Conservation (phyloP, 2,888 invertebrate species). For the Cataglyphis cursor region DNA sequence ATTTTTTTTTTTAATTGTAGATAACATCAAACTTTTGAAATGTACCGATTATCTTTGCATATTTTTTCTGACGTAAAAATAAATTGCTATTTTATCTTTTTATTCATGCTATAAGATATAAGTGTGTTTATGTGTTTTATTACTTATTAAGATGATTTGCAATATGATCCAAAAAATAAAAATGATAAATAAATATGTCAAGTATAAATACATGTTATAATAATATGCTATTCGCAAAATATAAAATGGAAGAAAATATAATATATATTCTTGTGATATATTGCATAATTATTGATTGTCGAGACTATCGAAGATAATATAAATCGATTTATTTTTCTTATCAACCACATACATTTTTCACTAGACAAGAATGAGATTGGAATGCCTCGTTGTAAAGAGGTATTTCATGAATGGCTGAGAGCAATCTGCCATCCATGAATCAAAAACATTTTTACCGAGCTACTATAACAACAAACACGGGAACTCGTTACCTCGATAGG, state of each 20-base stretch:
- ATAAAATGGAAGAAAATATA: background rate
- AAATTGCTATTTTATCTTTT: background rate
- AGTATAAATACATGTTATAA: background rate
- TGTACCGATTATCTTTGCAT: background rate
- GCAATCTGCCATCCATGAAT: slow-evolving; percentile 33
- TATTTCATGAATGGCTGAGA: slow-evolving; percentile 51
- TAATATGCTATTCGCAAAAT: background rate
- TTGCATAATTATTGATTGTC: slow-evolving; percentile 25
- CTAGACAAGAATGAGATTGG: slow-evolving; percentile 42
- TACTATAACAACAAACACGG: slow-evolving; percentile 24
- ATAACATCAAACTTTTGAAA: background rate
- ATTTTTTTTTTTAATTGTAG: background rate
- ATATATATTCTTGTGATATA: background rate
- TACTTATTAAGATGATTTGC: background rate
- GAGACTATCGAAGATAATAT: slow-evolving; percentile 30
- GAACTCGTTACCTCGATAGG: slow-evolving; percentile 34
- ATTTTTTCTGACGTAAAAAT: background rate
- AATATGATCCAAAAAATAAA: background rate
- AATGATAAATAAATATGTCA: background rate
- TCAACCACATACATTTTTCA: slow-evolving; percentile 10
- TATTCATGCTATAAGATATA: background rate
- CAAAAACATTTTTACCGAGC: slow-evolving; percentile 47
- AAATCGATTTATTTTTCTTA: slow-evolving; percentile 27
- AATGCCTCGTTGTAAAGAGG: slow-evolving; percentile 54
- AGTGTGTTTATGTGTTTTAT: background rate